These are phyloP conservation scores for Hemicentrotus pulcherrimus DNA, from an alignment of 35 echinoderm and acorn worm genomes.

Conservation along the genomic window DNA sequence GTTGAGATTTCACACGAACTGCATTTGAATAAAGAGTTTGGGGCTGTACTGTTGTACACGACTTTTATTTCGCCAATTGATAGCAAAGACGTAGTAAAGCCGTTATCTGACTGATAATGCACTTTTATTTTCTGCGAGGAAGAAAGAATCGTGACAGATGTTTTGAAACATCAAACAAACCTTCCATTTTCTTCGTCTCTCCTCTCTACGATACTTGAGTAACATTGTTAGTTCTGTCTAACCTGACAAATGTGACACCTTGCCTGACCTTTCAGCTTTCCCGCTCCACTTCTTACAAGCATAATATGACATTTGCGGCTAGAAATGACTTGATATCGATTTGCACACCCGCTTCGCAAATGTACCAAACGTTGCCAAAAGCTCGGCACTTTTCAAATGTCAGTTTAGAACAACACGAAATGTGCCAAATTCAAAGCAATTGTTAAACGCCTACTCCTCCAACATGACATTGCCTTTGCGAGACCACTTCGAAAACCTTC, in stretches of 20 bases:
- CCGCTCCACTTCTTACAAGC: not conserved
- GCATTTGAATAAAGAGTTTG: too few relatives aligned
- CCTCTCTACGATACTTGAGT: not conserved
- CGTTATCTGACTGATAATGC: not conserved
- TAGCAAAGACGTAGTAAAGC: too few relatives aligned
- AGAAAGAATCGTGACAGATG: not conserved
- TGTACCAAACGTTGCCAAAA: not conserved
- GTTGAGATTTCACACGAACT: too few relatives aligned
- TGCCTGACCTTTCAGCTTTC: not conserved
- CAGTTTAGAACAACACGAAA: not conserved
- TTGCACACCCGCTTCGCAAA: not conserved
- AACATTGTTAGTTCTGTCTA: not conserved
- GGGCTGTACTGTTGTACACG: too few relatives aligned
- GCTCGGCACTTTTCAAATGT: not conserved
- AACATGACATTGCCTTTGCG: not conserved
- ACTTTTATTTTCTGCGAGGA: not conserved
- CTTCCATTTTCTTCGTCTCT: not conserved
- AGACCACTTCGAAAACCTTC: not conserved
- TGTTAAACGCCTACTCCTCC: not conserved
- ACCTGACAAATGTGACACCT: not conserved
- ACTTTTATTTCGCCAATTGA: too few relatives aligned
- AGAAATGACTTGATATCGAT: conserved; percentile 18
- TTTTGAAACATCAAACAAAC: not conserved
- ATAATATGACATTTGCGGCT: not conserved
- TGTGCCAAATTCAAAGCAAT: not conserved